Conservation (phyloP, 2,113 vertebrate genomes). For the Cyanoderma ruficeps region DNA sequence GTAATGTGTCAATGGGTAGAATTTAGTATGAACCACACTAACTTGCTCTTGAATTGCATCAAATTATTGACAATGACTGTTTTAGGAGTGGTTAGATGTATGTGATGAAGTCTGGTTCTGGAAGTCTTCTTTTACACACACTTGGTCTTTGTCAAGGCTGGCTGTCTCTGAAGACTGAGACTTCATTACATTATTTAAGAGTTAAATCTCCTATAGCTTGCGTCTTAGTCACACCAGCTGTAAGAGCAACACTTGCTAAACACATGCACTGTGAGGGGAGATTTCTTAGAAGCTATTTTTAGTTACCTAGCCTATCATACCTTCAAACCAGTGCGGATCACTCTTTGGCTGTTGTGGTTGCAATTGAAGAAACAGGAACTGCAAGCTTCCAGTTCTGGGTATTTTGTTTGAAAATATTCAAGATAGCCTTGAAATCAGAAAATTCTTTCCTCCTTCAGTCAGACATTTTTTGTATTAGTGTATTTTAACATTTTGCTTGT, state of each 20-base stretch:
- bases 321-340: background rate
- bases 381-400: background rate
- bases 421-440: background rate
- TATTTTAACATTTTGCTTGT: background rate
- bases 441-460: background rate
- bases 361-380: background rate
- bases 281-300: background rate
- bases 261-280: background rate
- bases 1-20: background rate
- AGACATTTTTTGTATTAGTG: background rate
- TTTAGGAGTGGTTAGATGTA: background rate
- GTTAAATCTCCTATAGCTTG: background rate
- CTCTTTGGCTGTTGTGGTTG: background rate
- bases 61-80: background rate
- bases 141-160: background rate
- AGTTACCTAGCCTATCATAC: background rate
- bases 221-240: background rate
- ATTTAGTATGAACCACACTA: background rate
- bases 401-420: background rate
- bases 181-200: background rate
- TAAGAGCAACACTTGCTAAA: background rate
- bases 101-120: background rate
- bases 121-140: background rate
- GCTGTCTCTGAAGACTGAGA: background rate
- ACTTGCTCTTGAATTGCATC: background rate